These are phyloP conservation scores for Aldabrachelys gigantea DNA, from an alignment of 2,113 vertebrate species.

Conservation along the genomic window DNA sequence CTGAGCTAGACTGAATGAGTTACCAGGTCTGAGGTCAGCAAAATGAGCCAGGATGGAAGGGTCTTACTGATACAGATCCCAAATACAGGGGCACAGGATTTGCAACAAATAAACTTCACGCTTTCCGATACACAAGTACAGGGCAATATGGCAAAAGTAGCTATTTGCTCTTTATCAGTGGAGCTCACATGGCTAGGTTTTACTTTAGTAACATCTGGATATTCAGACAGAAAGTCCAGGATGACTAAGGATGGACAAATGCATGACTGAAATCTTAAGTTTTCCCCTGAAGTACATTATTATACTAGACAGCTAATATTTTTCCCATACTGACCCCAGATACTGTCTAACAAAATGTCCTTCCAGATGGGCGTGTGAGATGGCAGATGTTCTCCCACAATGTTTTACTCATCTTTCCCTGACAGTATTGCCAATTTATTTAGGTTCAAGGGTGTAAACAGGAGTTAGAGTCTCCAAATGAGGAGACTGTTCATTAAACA, in stretches of 20 bases:
- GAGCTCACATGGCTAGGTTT: not conserved
- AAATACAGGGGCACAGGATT: not conserved
- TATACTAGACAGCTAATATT: constrained; percentile 22
- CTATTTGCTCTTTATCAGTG: not conserved
- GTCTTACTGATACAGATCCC: not conserved
- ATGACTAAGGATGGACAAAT: not conserved
- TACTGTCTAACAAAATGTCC: constrained; percentile 41
- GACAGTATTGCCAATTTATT: not conserved
- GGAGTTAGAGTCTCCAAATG: constrained; percentile 24
- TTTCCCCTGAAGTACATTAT: constrained; percentile 18
- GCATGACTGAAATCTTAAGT: not conserved
- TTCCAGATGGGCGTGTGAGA: constrained; percentile 48
- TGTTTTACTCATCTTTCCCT: not conserved
- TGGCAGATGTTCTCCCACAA: constrained; percentile 74
- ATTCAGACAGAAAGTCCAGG: constrained; percentile 32
- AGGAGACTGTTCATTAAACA: not conserved
- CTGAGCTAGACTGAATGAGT: not conserved
- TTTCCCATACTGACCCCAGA: constrained; percentile 59
- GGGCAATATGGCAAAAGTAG: not conserved
- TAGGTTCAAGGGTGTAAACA: constrained; percentile 50
- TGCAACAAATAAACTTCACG: not conserved
- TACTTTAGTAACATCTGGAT: constrained; percentile 43
- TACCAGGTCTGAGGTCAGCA: not conserved
- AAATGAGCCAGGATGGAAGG: not conserved
- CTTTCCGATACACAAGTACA: not conserved